Conservation (phyloP, 2,888 invertebrate species). For the Dicyrtomina minuta region DNA sequence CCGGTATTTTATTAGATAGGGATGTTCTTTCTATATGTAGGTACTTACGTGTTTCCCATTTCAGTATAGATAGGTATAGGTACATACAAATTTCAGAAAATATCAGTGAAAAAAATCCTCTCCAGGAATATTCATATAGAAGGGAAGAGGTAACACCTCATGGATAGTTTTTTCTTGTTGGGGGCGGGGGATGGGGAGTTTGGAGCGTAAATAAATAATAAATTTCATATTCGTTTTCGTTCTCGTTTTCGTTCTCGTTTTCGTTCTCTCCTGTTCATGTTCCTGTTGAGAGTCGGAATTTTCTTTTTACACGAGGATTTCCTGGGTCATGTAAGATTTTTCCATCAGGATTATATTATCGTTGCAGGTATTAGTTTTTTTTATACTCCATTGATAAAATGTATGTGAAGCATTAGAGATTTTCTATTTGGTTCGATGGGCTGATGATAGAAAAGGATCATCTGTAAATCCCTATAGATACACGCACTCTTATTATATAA, state of each 20-base stretch:
- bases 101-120: too few relatives aligned
- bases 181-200: too few relatives aligned
- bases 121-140: too few relatives aligned
- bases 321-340: not conserved
- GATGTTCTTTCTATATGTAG: too few relatives aligned
- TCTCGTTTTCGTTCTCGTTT: not conserved
- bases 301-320: conserved; percentile 9
- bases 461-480: conserved; percentile 27
- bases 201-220: conserved; percentile 5
- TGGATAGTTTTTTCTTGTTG: not conserved
- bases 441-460: conserved; percentile 31
- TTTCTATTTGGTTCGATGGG: conserved; percentile 11
- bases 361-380: not conserved
- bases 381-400: not conserved
- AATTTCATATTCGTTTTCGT: conserved; percentile 2
- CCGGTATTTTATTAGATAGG: too few relatives aligned
- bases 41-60: too few relatives aligned
- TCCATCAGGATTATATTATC: conserved; percentile 7
- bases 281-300: not conserved
- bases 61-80: too few relatives aligned
- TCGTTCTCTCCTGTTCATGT: not conserved
- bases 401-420: not conserved
- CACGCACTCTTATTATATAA: conserved; percentile 23
- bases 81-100: too few relatives aligned
- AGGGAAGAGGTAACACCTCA: conserved; percentile 3